These are phyloP conservation scores for Mandrillus leucophaeus DNA, from an alignment of 2,113 vertebrate genomes.

Conservation along the genomic window DNA sequence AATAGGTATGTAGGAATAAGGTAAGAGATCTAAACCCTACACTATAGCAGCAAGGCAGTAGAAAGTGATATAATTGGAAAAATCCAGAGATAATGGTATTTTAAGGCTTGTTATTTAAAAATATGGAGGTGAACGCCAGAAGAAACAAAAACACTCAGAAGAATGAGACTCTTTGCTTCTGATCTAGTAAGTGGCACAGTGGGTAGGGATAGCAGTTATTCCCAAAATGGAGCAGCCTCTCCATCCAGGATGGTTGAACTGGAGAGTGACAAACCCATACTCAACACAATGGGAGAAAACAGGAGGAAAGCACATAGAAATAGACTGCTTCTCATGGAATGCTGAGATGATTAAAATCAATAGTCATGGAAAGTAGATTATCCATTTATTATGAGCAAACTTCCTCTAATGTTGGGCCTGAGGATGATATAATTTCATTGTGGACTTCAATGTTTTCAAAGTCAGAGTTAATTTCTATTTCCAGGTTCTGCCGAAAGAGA, in stretches of 20 bases:
- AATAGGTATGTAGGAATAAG: background rate
- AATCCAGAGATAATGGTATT: background rate
- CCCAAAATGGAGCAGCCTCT: background rate
- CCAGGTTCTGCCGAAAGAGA: conserved; percentile 21
- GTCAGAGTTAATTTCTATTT: conserved; percentile 10
- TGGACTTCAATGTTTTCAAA: background rate
- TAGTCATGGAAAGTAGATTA: background rate
- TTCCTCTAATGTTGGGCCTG: background rate
- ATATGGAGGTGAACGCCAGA: fast-evolving
- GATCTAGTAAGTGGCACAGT: background rate
- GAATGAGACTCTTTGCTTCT: background rate
- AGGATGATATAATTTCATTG: background rate
- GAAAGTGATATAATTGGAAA: background rate
- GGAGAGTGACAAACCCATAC: background rate
- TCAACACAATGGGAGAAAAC: background rate
- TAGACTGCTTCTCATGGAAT: background rate
- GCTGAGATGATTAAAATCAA: background rate
- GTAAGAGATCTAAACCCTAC: background rate
- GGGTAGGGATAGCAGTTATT: background rate
- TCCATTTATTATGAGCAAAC: background rate
- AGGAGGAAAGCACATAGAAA: background rate
- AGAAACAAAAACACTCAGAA: background rate
- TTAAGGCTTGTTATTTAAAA: background rate
- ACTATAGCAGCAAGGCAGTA: background rate
- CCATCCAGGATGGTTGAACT: background rate